Evolutionary conservation across 2,888 invertebrate species (phyloP), one percentile per base, ranked within the genome.

Genomic region (Apodemia zela): DNA sequence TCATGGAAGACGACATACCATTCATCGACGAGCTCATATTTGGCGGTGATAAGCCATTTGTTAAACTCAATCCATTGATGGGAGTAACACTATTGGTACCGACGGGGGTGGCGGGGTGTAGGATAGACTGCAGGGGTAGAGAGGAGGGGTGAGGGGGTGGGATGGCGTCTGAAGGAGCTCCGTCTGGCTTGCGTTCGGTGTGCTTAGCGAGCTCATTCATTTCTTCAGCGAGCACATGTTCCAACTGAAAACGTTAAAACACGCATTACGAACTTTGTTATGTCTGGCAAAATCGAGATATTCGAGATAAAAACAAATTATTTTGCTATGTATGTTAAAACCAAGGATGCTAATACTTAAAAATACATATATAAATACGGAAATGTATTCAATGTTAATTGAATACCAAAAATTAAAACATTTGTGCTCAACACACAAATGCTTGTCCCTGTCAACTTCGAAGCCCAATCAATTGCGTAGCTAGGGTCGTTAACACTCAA

Each of bases 141-240:
- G 89, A 79, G 0, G 78, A 80, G 0, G 74, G 74, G 1, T 87
- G 88, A 1, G 89, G 78, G 0, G 90, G 89, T 0, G 85, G 88
- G 13, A 88, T 85, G 17, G 80, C 76, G 45, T 90, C 89, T 0
- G 90, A 90, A 0, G 89, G 89, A 0, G 90, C 90, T 5, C 90
- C 90, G 74, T 91, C 90, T 0, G 90, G 90, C 61, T 89, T 88
- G 64, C 90, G 82, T 49, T 87, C 87, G 0, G 85, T 85, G 60
- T 83, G 82, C 67, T 85, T 87, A 73, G 81, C 82, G 0, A 89
- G 77, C 62, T 89, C 90, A 73, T 83, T 80, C 81, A 89, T 87
- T 71, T 90, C 90, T 0, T 87, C 82, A 0, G 89, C 90, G 60
- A 91, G 73, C 0, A 91, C 90, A 69, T 87, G 85, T 65, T 90